Conservation (phyloP, 30 jellyfish, hydroid and myxozoan genomes). For the Aurelia sp. region DNA sequence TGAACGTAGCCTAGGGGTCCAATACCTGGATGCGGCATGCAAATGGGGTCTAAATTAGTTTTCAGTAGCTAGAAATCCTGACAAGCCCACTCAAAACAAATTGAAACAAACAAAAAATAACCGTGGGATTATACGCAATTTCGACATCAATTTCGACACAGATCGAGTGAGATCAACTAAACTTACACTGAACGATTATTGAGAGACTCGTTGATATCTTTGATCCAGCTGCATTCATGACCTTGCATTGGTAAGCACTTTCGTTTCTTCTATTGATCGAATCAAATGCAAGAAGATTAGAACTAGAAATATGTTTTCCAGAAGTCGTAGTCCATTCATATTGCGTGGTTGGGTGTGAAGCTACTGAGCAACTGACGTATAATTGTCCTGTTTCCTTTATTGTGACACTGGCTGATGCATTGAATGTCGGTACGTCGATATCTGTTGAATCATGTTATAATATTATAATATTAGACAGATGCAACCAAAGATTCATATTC, state of each 20-base stretch:
- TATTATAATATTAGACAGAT: too few species aligned
- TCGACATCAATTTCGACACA: too few species aligned
- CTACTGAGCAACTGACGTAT: constrained; percentile 7
- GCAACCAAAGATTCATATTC: too few species aligned
- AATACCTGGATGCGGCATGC: too few species aligned
- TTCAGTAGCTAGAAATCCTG: too few species aligned
- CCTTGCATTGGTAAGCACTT: constrained; percentile 22
- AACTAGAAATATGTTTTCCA: constrained; percentile 12
- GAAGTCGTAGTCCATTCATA: constrained; percentile 6
- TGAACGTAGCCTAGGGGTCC: too few species aligned
- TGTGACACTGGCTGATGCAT: neutral
- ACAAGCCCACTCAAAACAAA: neutral
- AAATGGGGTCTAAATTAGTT: too few species aligned
- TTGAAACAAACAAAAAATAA: neutral
- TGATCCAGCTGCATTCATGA: constrained; percentile 36
- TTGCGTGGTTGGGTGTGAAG: constrained; percentile 18
- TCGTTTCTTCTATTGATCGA: constrained; percentile 10
- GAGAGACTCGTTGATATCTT: constrained; percentile 9
- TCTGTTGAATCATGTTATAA: neutral
- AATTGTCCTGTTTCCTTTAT: neutral
- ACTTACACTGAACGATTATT: constrained; percentile 57
- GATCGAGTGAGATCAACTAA: too few species aligned
- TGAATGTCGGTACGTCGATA: constrained; percentile 50
- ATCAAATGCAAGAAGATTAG: constrained; percentile 16
- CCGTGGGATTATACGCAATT: too few species aligned